Evolutionary conservation across 2,113 vertebrate species (phyloP).

Genomic region (Oplegnathus fasciatus): DNA sequence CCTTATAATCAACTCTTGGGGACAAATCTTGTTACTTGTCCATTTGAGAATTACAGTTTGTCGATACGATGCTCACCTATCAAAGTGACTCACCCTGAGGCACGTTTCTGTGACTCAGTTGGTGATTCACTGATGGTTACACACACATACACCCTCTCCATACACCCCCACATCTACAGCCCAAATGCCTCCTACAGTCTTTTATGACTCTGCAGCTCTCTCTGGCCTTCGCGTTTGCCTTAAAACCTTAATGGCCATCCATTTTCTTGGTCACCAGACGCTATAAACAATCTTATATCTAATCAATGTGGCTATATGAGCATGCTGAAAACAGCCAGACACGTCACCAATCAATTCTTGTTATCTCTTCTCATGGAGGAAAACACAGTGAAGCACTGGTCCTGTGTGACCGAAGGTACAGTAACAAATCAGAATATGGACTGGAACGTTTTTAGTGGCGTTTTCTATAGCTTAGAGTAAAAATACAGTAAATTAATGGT

Average conservation of each 20-base stretch:
- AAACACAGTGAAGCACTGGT: not conserved
- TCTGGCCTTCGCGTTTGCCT: not conserved
- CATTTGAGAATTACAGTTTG: conserved; percentile 61
- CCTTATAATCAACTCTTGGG: conserved; percentile 44
- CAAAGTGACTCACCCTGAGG: conserved; percentile 67
- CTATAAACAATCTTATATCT: conserved; percentile 15
- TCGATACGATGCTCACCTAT: conserved; percentile 42
- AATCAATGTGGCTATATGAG: conserved; percentile 29
- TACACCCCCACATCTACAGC: not conserved
- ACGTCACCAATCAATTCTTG: conserved; percentile 43
- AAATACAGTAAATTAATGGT: not conserved
- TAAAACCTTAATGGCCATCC: not conserved
- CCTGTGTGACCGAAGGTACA: no score
- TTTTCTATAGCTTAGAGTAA: no score
- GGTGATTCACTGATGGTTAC: conserved; percentile 35
- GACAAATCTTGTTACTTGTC: conserved; percentile 67
- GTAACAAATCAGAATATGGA: not conserved
- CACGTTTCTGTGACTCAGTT: conserved; percentile 57
- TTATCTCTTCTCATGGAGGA: conserved; percentile 14
- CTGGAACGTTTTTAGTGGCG: not conserved
- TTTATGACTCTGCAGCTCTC: not conserved
- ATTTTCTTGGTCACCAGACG: conserved; percentile 14
- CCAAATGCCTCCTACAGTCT: conserved; percentile 19
- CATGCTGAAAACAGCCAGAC: conserved; percentile 33
- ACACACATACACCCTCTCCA: not conserved